Percentiles rank a stretch among this genome's conserved stretches.
Evolutionary conservation across 2,797 vertebrate genomes (phyloP).

Genomic region (Balearica regulorum): DNA sequence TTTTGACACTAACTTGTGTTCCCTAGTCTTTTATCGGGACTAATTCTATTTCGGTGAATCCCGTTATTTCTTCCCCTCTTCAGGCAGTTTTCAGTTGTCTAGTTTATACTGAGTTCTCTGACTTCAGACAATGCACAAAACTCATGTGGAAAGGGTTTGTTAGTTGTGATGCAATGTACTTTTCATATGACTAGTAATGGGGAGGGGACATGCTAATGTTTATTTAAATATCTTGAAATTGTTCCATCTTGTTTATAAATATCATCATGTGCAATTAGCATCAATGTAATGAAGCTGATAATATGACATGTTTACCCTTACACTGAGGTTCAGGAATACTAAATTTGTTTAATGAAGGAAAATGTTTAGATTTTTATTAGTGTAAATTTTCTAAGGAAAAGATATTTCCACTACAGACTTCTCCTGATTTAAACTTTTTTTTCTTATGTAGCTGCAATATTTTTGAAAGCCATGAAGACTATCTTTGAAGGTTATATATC

Average conservation of each 20-base stretch:
- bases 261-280: background rate
- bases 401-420: background rate
- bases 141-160: background rate
- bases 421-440: background rate
- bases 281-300: background rate
- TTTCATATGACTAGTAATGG: background rate
- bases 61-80: background rate
- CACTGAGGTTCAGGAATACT: background rate
- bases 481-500: constrained; percentile 51
- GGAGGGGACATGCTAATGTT: background rate
- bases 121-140: background rate
- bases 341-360: background rate
- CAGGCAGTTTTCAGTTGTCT: background rate
- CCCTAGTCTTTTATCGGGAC: background rate
- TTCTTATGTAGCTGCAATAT: background rate
- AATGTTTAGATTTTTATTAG: background rate
- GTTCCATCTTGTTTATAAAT: background rate
- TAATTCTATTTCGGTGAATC: background rate
- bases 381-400: background rate
- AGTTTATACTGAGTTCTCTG: background rate
- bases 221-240: background rate
- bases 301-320: background rate
- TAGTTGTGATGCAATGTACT: background rate
- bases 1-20: background rate
- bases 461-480: constrained; percentile 18